Percentiles rank a stretch among this genome's conserved stretches.
Evolutionary conservation across 2,888 invertebrate genomes (phyloP).

Genomic region (Candidula unifasciata): DNA sequence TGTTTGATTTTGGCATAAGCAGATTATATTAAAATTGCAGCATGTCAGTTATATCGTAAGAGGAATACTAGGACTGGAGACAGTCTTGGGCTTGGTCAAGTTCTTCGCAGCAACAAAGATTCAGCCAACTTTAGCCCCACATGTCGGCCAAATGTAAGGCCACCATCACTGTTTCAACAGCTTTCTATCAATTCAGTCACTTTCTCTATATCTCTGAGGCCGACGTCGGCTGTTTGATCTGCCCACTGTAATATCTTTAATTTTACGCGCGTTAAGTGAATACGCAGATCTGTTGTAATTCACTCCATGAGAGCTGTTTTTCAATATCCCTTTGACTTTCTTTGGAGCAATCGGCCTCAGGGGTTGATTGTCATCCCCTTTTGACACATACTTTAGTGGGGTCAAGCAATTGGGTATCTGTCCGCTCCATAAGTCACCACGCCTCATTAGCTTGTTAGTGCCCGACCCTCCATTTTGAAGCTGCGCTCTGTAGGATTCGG

Average conservation of each 20-base stretch:
- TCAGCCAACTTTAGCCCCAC: too few relatives aligned
- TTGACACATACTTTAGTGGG: neutral
- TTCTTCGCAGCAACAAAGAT: too few relatives aligned
- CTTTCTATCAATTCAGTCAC: neutral
- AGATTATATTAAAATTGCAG: too few relatives aligned
- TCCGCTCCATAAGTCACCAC: slow-evolving; percentile 23
- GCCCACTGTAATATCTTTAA: neutral
- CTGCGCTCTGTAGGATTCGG: neutral
- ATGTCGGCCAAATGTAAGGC: too few relatives aligned
- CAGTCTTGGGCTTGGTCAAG: too few relatives aligned
- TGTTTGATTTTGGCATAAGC: too few relatives aligned
- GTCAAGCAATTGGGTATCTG: neutral
- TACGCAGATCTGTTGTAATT: slow-evolving; percentile 18
- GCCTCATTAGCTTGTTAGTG: neutral
- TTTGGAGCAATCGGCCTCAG: neutral
- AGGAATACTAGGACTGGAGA: too few relatives aligned
- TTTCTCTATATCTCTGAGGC: neutral
- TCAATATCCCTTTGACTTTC: slow-evolving; percentile 24
- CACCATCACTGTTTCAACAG: too few relatives aligned
- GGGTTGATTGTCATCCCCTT: neutral
- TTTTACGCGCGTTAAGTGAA: neutral
- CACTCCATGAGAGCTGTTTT: neutral
- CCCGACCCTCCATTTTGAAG: neutral
- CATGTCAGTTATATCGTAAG: too few relatives aligned
- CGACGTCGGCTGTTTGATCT: neutral